Conservation (phyloP, 2,888 invertebrate genomes). For the Cataglyphis rosenhaueri region DNA sequence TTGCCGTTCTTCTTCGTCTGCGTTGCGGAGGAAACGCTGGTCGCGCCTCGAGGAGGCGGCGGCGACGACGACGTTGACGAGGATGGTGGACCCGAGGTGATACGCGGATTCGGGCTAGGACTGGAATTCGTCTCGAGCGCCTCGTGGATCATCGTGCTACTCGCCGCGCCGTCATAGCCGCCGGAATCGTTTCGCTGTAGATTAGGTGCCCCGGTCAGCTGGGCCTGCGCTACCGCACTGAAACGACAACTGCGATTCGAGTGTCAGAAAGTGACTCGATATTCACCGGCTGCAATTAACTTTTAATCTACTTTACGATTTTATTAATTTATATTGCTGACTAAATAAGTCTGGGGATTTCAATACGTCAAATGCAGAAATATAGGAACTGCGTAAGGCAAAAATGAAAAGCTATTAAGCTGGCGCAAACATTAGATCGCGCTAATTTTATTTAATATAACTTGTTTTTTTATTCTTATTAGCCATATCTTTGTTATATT, state of each 20-base stretch:
- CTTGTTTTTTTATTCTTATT: not conserved
- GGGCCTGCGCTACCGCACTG: conserved; percentile 83
- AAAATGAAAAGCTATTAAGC: not conserved
- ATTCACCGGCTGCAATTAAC: not conserved
- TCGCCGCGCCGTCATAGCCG: conserved; percentile 81
- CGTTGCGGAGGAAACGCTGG: conserved; percentile 62
- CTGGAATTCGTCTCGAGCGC: conserved; percentile 81
- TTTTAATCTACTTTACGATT: not conserved
- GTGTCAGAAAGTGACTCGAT: conserved; percentile 65
- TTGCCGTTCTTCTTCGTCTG: conserved; percentile 81
- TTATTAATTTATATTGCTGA: not conserved
- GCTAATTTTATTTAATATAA: not conserved
- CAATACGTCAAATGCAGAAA: not conserved
- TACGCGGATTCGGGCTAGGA: conserved; percentile 82
- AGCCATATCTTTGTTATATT: not conserved
- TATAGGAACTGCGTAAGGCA: not conserved
- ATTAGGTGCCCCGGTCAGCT: conserved; percentile 74
- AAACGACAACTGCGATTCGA: conserved; percentile 77
- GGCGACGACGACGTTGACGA: conserved; percentile 82
- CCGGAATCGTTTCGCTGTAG: conserved; percentile 79
- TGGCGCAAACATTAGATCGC: not conserved
- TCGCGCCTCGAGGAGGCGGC: conserved; percentile 75
- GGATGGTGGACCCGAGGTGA: conserved; percentile 83
- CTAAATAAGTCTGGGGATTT: not conserved
- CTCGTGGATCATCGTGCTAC: conserved; percentile 79